A percentile compares a stretch with the other conserved stretches of the same genome.
Evolutionary conservation across 1,140 invertebrate genomes (phyloP).

Genomic region (Pseudachorutes palmiensis): DNA sequence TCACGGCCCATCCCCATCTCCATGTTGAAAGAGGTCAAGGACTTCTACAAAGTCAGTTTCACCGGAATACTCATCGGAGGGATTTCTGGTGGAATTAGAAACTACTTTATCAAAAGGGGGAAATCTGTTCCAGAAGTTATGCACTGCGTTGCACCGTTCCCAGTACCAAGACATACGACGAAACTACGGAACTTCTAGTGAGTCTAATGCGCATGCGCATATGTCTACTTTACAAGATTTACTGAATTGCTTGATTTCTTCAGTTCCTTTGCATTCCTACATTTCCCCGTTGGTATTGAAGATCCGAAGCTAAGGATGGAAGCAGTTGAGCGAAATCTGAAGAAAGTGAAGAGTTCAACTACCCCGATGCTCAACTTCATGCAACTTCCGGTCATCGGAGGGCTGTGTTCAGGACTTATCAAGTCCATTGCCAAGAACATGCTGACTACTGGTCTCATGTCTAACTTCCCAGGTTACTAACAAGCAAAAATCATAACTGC

Average conservation of each 20-base stretch:
- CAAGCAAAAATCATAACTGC: too few species aligned
- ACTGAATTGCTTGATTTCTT: background rate
- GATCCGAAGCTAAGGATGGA: background rate
- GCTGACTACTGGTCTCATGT: background rate
- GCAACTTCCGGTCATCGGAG: conserved; percentile 4
- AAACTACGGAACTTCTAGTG: conserved; percentile 14
- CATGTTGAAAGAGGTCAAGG: conserved; percentile 18
- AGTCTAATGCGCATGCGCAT: background rate
- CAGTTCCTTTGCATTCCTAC: conserved; percentile 4
- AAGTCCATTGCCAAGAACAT: background rate
- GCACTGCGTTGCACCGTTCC: background rate
- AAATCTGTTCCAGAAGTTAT: background rate
- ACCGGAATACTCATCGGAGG: conserved; percentile 18
- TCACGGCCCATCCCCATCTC: conserved; percentile 4
- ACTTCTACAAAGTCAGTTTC: conserved; percentile 16
- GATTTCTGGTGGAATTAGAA: conserved; percentile 20
- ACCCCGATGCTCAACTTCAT: background rate
- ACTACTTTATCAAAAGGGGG: conserved; percentile 12
- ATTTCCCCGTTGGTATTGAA: background rate
- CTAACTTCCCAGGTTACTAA: conserved; percentile 11
- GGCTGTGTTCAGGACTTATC: background rate
- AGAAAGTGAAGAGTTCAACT: background rate
- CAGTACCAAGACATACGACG: conserved; percentile 15
- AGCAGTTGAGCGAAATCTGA: background rate
- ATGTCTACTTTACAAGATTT: background rate